Base-by-base conservation (phyloP, 2,888 invertebrate species). In the Pterostichus madidus region DNA sequence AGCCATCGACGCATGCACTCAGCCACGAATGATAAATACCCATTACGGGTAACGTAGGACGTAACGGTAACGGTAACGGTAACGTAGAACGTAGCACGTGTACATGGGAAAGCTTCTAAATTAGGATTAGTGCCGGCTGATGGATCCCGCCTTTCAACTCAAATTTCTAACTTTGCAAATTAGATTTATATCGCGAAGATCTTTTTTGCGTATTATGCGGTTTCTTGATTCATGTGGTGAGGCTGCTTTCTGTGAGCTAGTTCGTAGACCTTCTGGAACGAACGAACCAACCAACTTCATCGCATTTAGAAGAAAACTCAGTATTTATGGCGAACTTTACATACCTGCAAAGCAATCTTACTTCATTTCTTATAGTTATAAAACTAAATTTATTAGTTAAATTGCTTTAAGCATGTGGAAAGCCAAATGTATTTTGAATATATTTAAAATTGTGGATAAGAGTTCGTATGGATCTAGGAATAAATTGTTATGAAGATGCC, bases 121-220 rank as follows among this genome's bases (percentile, higher is more conserved):
- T 81, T 81, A 81, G 81, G 75, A 81, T 81, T 81, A 81, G 75
- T 81, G 59, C 81, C 81, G 31, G 13, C 75, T 68, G 81, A 81
- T 61, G 75, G 53, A 75, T 59, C 75, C 46, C 64, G 75, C 59
- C 75, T 81, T 81, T 81, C 75, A 81, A 75, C 81, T 56, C 56
- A 61, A 59, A 61, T 46, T 81, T 59, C 59, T 68, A 59, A 73
- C 73, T 75, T 81, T 75, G 75, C 79, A 81, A 81, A 75, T 61
- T 53, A 46, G 73, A 80, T 80, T 80, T 80, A 80, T 80, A 44
- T 81, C 68, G 68, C 17, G 31, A 24, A 49, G 49, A 64, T 32
- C 64, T 71, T 71, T 71, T 71, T 71, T 71, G 68, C 68, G 39
- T 71, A 24, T 44, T 71, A 15, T 39, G 68, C 68, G 68, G 68